Conservation (phyloP, 30 jellyfish, hydroid and myxozoan genomes). For the Clytia hemisphaerica region DNA sequence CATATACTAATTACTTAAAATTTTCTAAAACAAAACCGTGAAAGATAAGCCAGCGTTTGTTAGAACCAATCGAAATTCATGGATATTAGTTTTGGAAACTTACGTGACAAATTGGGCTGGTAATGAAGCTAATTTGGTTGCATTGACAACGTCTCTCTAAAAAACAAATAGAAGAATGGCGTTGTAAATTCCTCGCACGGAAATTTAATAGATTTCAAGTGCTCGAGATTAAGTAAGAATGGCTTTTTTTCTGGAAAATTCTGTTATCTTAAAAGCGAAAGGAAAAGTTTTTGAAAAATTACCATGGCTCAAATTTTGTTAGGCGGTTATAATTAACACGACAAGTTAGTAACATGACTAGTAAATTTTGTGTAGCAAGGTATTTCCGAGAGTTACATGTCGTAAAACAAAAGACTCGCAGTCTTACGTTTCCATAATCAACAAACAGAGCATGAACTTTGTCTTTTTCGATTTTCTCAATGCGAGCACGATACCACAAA, state of each 20-base stretch:
- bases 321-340: too few species aligned
- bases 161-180: background rate
- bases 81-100: slow-evolving; percentile 5
- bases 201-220: background rate
- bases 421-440: slow-evolving; percentile 83
- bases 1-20: too few species aligned
- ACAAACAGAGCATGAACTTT: slow-evolving; percentile 64
- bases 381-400: background rate
- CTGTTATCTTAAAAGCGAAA: too few species aligned
- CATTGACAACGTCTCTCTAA: slow-evolving; percentile 69
- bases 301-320: too few species aligned
- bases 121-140: slow-evolving; percentile 65
- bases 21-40: too few species aligned
- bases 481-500: slow-evolving; percentile 84
- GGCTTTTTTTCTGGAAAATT: too few species aligned
- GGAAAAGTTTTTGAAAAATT: too few species aligned
- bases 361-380: too few species aligned
- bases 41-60: too few species aligned
- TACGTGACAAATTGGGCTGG: slow-evolving; percentile 81
- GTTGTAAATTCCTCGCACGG: background rate
- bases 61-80: too few species aligned
- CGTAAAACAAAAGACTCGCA: background rate
- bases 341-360: too few species aligned
- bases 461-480: slow-evolving; percentile 65
- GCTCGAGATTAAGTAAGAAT: background rate